A percentile compares a stretch with the other conserved stretches of the same genome.
These are phyloP conservation scores for Pteronotus mesoamericanus DNA, from an alignment of 2,797 vertebrate genomes.

Conservation along the genomic window DNA sequence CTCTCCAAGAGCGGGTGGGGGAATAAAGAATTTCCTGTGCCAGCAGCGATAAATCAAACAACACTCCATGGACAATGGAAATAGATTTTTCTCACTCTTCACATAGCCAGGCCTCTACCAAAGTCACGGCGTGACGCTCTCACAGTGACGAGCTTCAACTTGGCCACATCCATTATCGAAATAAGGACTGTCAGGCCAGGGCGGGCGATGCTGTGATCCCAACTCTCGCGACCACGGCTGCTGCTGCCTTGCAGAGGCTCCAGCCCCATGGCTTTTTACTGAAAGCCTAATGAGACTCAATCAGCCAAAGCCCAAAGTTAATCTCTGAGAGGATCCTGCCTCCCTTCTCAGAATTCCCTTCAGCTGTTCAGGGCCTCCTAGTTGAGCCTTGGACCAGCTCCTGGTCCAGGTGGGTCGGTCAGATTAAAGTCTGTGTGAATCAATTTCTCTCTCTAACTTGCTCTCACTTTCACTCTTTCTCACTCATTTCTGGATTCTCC, in stretches of 20 bases:
- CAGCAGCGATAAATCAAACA: slow-evolving; percentile 77
- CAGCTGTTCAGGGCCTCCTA: too few species aligned
- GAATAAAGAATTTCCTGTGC: slow-evolving; percentile 75
- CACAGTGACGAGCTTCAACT: background rate
- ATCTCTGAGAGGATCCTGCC: background rate
- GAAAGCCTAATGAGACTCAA: background rate
- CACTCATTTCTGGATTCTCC: background rate
- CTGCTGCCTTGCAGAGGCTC: rapidly evolving
- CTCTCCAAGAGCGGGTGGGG: slow-evolving; percentile 51
- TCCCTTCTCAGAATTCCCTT: background rate
- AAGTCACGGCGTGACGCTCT: background rate
- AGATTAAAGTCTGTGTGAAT: background rate
- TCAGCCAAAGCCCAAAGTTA: background rate
- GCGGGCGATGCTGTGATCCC: rapidly evolving
- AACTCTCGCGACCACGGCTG: rapidly evolving
- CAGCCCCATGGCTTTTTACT: background rate
- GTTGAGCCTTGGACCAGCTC: background rate
- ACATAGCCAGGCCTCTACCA: background rate
- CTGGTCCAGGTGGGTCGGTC: background rate
- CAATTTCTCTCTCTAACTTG: background rate
- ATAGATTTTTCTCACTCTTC: slow-evolving; percentile 77
- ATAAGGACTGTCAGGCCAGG: background rate
- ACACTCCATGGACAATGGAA: slow-evolving; percentile 66
- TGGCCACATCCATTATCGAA: slow-evolving; percentile 27
- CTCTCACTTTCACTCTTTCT: background rate